Evolutionary conservation across 1,140 invertebrate species (phyloP).

Genomic region (Nebria ingens): DNA sequence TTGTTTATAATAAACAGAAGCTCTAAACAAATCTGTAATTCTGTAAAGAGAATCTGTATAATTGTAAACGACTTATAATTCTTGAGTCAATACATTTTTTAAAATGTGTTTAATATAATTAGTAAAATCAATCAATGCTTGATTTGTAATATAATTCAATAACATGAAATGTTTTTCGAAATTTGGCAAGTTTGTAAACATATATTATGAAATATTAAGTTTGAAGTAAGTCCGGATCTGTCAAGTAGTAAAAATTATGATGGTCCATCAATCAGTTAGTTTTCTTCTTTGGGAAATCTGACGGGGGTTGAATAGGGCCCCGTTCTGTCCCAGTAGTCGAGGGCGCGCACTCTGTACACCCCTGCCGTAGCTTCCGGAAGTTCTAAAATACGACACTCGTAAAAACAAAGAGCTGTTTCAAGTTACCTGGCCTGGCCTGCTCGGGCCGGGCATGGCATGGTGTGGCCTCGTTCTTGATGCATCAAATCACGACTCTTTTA

Average conservation of each 20-base stretch:
- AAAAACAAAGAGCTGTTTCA: conserved; percentile 11
- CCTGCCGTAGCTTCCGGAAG: conserved; percentile 17
- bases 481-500: too few relatives aligned
- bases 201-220: background rate
- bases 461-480: conserved; percentile 19
- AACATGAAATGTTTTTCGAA: too few relatives aligned
- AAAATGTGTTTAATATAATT: too few relatives aligned
- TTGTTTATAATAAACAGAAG: too few relatives aligned
- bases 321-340: conserved; percentile 24
- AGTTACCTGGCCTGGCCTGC: conserved; percentile 18
- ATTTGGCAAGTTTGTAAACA: background rate
- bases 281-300: conserved; percentile 8
- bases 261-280: background rate
- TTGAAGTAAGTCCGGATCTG: background rate
- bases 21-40: too few relatives aligned
- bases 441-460: conserved; percentile 25
- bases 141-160: too few relatives aligned
- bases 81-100: too few relatives aligned
- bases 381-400: conserved; percentile 16
- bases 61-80: too few relatives aligned
- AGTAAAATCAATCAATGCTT: too few relatives aligned
- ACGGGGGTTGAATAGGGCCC: conserved; percentile 20
- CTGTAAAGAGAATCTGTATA: too few relatives aligned
- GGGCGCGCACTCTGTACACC: conserved; percentile 23
- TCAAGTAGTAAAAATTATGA: too few relatives aligned